Conservation (phyloP, 2,888 invertebrate genomes). For the Cataglyphis altisquamis region DNA sequence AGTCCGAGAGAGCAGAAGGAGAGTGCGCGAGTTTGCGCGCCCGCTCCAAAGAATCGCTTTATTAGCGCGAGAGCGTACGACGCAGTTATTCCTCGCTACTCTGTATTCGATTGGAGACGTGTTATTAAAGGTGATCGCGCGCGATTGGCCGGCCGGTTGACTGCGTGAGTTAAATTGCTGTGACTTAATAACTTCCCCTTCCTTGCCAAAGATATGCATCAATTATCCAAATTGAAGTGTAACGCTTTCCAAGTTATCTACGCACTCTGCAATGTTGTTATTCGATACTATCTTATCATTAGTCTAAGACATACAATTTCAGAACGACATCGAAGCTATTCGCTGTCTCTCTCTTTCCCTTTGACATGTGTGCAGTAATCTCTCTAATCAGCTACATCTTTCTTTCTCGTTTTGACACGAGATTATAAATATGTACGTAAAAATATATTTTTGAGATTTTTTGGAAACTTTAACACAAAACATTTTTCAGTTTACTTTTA, state of each 20-base stretch:
- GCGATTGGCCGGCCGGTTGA: constrained; percentile 10
- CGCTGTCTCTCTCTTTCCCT: constrained; percentile 6
- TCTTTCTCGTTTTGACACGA: background rate
- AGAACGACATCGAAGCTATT: constrained; percentile 28
- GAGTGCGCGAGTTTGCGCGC: constrained; percentile 9
- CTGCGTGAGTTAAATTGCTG: constrained; percentile 54
- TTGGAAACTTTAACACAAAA: background rate
- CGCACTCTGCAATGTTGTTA: constrained; percentile 50
- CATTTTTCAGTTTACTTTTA: background rate
- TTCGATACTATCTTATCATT: constrained; percentile 51
- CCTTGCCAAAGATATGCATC: constrained; percentile 43
- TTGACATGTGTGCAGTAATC: background rate
- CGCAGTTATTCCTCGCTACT: constrained; percentile 32
- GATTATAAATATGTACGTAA: background rate
- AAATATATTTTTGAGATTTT: background rate
- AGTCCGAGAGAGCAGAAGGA: background rate
- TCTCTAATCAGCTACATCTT: constrained; percentile 16
- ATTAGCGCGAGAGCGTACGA: constrained; percentile 48
- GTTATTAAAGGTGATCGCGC: constrained; percentile 48
- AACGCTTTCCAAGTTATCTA: constrained; percentile 50
- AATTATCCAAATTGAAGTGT: constrained; percentile 57
- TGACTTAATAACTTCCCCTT: constrained; percentile 55
- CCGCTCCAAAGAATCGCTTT: constrained; percentile 47
- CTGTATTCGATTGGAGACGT: constrained; percentile 49
- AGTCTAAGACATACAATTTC: constrained; percentile 39